phyloP scores from a whole-genome alignment of 2,113 vertebrate species.

The Typhlomys cinereus region DNA sequence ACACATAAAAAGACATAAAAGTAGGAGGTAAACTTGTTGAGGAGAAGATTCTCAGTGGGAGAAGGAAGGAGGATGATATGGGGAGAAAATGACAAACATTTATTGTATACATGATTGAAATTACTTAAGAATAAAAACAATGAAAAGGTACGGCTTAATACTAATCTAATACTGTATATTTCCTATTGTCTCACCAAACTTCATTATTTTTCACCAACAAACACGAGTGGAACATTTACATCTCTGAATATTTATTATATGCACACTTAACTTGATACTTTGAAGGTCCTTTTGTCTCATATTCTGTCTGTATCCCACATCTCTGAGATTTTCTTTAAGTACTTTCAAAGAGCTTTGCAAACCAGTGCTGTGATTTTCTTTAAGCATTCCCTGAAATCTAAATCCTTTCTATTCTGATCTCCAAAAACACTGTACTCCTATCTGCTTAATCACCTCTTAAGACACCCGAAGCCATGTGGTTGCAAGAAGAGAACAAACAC shows the following conservation, averaged over 20 bases:
- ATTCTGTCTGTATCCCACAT: background rate
- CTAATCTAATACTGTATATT: too few relatives aligned
- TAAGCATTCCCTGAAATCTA: conserved; percentile 36
- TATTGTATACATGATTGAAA: too few relatives aligned
- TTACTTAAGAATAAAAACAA: too few relatives aligned
- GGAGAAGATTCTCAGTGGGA: too few relatives aligned
- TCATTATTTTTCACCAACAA: background rate
- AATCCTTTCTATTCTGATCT: conserved; percentile 26
- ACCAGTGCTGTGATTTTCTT: background rate
- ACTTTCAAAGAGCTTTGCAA: too few relatives aligned
- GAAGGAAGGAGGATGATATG: too few relatives aligned
- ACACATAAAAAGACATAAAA: too few relatives aligned
- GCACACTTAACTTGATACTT: background rate
- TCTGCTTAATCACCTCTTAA: background rate
- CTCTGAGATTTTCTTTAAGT: too few relatives aligned
- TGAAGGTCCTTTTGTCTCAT: conserved; percentile 1
- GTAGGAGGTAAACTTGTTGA: too few relatives aligned
- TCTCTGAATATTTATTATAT: background rate
- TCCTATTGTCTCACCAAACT: background rate
- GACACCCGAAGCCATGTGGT: background rate
- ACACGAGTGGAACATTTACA: background rate
- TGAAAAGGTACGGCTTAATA: too few relatives aligned
- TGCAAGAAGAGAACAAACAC: conserved; percentile 11
- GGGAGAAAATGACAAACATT: too few relatives aligned
- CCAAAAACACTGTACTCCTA: background rate